phyloP scores from a whole-genome alignment of 2,888 invertebrate species.

The Philopedon plagiatum region DNA sequence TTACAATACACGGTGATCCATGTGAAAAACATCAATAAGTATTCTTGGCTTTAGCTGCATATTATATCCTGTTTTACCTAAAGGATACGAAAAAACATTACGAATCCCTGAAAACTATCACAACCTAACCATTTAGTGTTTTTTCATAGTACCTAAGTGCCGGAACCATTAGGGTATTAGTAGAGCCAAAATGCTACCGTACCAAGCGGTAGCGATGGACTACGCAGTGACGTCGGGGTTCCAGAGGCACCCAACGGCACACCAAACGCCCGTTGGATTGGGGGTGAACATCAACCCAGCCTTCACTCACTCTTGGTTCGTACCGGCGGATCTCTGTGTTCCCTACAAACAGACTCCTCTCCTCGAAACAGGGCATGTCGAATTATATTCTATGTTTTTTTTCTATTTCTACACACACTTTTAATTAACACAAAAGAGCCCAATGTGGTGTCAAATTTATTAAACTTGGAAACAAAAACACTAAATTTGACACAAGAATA shows the following conservation, averaged over 20 bases:
- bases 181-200: constrained; percentile 79
- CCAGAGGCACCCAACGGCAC: constrained; percentile 46
- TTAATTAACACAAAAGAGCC: constrained; percentile 14
- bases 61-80: background rate
- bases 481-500: too few relatives aligned
- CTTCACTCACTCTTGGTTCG: constrained; percentile 96
- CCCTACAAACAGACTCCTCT: constrained; percentile 86
- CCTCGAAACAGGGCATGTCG: constrained; percentile 94
- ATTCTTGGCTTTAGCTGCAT: too few relatives aligned
- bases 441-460: constrained; percentile 6
- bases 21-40: too few relatives aligned
- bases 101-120: background rate
- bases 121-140: background rate
- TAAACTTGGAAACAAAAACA: too few relatives aligned
- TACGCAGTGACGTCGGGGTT: constrained; percentile 74
- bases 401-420: constrained; percentile 60
- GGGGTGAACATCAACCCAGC: constrained; percentile 79
- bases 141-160: constrained; percentile 20
- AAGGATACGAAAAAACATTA: background rate
- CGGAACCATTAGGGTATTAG: background rate
- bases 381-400: constrained; percentile 69
- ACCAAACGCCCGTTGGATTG: constrained; percentile 66
- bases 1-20: too few relatives aligned
- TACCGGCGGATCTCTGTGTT: constrained; percentile 94
- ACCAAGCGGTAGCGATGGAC: constrained; percentile 92